A percentile compares a stretch with the other conserved stretches of the same genome.
Conservation (phyloP, 37 sponge, comb jelly and placozoan genomes). For the Oscarella lobularis region DNA sequence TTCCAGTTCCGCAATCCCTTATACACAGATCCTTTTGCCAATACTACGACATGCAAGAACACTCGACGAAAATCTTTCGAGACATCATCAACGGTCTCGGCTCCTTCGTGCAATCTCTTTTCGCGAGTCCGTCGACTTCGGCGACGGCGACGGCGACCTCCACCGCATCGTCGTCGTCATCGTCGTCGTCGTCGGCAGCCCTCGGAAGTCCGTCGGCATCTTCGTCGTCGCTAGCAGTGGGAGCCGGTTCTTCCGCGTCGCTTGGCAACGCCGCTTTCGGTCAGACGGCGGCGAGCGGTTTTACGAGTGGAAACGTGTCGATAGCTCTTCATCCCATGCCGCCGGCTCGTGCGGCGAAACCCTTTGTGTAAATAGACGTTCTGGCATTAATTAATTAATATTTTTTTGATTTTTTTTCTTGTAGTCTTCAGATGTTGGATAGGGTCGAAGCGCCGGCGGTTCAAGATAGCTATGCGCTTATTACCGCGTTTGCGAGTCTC, state of each 20-base stretch:
- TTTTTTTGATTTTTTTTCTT: background rate
- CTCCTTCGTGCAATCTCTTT: constrained; percentile 66
- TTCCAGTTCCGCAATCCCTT: background rate
- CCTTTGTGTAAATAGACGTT: constrained; percentile 2
- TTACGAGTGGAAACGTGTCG: background rate
- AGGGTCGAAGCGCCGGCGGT: constrained; percentile 49
- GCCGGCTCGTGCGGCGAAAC: constrained; percentile 10
- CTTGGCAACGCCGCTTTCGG: background rate
- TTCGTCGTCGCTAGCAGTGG: too few relatives aligned
- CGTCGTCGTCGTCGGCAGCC: constrained; percentile 2
- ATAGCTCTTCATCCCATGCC: constrained; percentile 4
- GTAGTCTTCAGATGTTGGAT: constrained; percentile 73
- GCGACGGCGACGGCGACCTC: constrained; percentile 9
- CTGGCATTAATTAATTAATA: background rate
- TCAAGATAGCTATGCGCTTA: constrained; percentile 62
- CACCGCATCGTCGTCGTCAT: constrained; percentile 4
- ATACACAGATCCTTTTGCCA: constrained; percentile 55
- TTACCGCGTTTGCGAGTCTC: too few relatives aligned
- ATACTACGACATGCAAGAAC: constrained; percentile 89
- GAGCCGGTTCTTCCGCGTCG: too few relatives aligned
- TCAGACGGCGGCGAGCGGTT: background rate
- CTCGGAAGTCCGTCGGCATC: too few relatives aligned
- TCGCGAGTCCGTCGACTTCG: constrained; percentile 23
- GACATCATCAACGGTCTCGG: constrained; percentile 74
- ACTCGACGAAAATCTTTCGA: constrained; percentile 69